These are phyloP conservation scores for Microchrysa polita DNA, from an alignment of 2,888 invertebrate species.

Conservation along the genomic window DNA sequence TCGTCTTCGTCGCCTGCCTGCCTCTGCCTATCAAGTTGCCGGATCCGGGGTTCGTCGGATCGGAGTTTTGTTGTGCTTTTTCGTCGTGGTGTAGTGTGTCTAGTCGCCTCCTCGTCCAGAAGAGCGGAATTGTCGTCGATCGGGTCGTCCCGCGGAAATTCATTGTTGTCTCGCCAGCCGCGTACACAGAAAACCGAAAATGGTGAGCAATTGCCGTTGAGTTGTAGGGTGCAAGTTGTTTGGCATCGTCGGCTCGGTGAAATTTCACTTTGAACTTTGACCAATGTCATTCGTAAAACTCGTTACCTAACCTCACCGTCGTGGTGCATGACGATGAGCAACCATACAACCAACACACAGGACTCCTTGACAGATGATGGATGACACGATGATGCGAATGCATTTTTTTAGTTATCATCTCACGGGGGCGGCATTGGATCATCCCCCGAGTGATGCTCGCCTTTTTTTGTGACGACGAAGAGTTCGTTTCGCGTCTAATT, in stretches of 20 bases:
- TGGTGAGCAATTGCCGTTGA: conserved; percentile 7
- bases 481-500: background rate
- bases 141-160: too few relatives aligned
- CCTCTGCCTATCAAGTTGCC: background rate
- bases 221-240: conserved; percentile 16
- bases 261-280: conserved; percentile 44
- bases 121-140: conserved; percentile 3
- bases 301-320: conserved; percentile 38
- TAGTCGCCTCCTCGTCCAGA: background rate
- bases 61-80: background rate
- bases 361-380: conserved; percentile 19
- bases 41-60: background rate
- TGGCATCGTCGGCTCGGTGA: background rate
- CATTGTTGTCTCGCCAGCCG: background rate
- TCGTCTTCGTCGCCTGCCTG: too few relatives aligned
- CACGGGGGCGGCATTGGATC: too few relatives aligned
- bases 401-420: too few relatives aligned
- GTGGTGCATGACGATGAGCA: background rate
- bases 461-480: background rate
- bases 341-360: too few relatives aligned
- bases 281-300: conserved; percentile 26
- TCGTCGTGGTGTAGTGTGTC: too few relatives aligned
- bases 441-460: conserved; percentile 4
- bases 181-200: conserved; percentile 25
- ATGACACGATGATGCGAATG: too few relatives aligned